A percentile compares a stretch with the other conserved stretches of the same genome.
Evolutionary conservation across 2,797 vertebrate genomes (phyloP).

Genomic region (Gymnothorax javanicus): DNA sequence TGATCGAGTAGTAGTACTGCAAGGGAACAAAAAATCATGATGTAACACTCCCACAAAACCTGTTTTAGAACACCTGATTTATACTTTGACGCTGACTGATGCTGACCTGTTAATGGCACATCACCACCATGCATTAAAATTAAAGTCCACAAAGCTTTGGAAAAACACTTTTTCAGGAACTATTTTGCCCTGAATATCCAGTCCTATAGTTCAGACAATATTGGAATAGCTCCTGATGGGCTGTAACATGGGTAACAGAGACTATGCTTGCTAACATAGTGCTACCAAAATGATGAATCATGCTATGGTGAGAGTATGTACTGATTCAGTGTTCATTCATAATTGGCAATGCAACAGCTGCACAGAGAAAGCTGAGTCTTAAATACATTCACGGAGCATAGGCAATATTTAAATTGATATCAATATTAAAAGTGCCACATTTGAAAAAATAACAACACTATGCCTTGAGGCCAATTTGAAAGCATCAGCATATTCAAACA

Average conservation of each 20-base stretch:
- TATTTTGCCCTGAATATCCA: background rate
- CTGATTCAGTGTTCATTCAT: background rate
- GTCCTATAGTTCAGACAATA: constrained; percentile 12
- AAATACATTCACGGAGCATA: background rate
- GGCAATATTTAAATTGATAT: background rate
- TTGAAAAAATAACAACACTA: background rate
- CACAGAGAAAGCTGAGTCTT: background rate
- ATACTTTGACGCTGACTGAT: background rate
- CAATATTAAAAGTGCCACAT: background rate
- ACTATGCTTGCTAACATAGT: background rate
- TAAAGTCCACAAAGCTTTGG: background rate
- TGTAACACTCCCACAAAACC: background rate
- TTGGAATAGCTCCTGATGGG: constrained; percentile 10
- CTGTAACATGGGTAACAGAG: background rate
- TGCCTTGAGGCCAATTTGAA: background rate
- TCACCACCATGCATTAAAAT: background rate
- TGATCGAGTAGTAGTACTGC: constrained; percentile 95
- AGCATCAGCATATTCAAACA: background rate
- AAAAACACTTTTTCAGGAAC: constrained; percentile 19
- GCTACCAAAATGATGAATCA: background rate
- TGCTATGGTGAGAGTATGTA: background rate
- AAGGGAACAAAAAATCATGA: background rate
- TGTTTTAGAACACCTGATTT: background rate
- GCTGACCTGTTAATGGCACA: constrained; percentile 19
- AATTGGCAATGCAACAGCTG: background rate